Conservation (phyloP, 2,797 vertebrate species). For the Crossoptilon crossoptilon region DNA sequence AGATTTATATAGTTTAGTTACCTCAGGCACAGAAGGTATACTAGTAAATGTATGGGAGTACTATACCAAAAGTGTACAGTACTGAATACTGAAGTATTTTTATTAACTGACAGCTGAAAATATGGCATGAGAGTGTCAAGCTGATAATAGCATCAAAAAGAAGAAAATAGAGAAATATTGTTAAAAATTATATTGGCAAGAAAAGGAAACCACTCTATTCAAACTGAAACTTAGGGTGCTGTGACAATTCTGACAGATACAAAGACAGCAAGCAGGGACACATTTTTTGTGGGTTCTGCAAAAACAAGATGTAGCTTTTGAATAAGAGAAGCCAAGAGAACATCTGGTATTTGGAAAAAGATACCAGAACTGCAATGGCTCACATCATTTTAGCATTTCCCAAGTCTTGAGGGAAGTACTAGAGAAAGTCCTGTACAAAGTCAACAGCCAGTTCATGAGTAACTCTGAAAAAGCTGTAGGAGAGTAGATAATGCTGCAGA, state of each 20-base stretch:
- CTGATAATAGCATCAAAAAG: not conserved
- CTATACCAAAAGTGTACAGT: not conserved
- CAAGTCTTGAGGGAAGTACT: constrained; percentile 22
- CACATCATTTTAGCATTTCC: constrained; percentile 40
- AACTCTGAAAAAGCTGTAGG: not conserved
- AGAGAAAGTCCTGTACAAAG: constrained; percentile 21
- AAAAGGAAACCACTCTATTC: not conserved
- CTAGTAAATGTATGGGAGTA: not conserved
- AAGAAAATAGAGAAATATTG: not conserved
- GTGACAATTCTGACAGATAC: not conserved
- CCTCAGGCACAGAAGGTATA: not conserved
- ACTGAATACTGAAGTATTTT: not conserved
- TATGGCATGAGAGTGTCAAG: not conserved
- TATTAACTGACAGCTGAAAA: not conserved
- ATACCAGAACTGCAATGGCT: constrained; percentile 22
- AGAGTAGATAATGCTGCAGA: not conserved
- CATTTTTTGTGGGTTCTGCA: not conserved
- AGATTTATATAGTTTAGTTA: not conserved
- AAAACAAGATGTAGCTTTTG: not conserved
- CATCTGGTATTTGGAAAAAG: constrained; percentile 34
- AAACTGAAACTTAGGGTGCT: not conserved
- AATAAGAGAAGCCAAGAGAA: constrained; percentile 10
- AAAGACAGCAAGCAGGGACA: not conserved
- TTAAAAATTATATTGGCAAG: not conserved
- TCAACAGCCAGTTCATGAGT: not conserved